These are phyloP conservation scores for Otus scops DNA, from an alignment of 2,797 vertebrate genomes.

Conservation along the genomic window DNA sequence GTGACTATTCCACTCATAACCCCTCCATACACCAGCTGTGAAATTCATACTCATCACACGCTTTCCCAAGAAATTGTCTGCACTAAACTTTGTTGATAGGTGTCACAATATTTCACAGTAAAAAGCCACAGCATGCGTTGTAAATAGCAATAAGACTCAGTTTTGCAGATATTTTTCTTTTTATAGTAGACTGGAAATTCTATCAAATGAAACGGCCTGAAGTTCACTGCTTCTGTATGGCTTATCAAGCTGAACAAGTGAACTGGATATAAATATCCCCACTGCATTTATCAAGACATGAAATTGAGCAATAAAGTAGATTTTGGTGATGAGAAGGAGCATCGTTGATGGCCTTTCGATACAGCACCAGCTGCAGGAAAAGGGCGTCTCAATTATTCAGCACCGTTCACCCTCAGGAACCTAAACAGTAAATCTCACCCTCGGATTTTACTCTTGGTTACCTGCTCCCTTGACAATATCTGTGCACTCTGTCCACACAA, in stretches of 20 bases:
- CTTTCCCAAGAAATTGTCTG: slow-evolving; percentile 32
- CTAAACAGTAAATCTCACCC: neutral
- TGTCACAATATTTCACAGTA: slow-evolving; percentile 47
- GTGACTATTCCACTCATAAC: neutral
- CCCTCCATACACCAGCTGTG: neutral
- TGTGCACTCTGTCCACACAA: neutral
- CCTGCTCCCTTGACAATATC: neutral
- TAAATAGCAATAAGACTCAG: neutral
- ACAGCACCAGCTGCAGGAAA: neutral
- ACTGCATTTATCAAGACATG: slow-evolving; percentile 3
- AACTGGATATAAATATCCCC: neutral
- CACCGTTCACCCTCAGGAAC: neutral
- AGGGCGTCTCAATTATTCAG: neutral
- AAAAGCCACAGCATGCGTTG: slow-evolving; percentile 9
- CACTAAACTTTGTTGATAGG: slow-evolving; percentile 43
- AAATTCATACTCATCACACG: neutral
- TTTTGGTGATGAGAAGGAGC: neutral
- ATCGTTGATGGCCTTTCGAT: neutral
- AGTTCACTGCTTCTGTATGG: neutral
- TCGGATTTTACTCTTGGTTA: neutral
- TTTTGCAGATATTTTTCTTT: slow-evolving; percentile 11
- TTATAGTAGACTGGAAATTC: neutral
- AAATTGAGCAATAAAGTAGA: slow-evolving; percentile 7
- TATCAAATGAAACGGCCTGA: neutral
- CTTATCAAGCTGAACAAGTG: slow-evolving; percentile 1